phyloP scores from a whole-genome alignment of 1,140 invertebrate species.

The Danaus melanippus region DNA sequence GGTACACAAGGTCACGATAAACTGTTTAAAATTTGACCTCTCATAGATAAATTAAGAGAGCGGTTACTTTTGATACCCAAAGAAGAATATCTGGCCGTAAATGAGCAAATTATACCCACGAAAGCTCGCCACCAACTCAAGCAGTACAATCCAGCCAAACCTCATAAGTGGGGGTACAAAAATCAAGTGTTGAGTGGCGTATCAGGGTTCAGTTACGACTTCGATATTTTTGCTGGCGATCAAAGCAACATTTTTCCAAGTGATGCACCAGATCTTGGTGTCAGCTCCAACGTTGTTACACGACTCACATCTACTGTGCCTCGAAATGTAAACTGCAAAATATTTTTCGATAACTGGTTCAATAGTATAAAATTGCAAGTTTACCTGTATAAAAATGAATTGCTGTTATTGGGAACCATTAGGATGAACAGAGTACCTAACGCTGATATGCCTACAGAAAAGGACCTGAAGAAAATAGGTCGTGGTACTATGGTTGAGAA shows the following conservation, averaged over 20 bases:
- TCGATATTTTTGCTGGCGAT: conserved; percentile 37
- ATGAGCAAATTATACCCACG: conserved; percentile 27
- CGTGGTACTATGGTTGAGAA: background rate
- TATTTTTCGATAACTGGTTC: conserved; percentile 56
- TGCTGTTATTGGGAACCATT: conserved; percentile 50
- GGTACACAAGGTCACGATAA: conserved; percentile 9
- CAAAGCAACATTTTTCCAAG: conserved; percentile 26
- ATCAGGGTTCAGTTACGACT: conserved; percentile 27
- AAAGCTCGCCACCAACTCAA: too few relatives aligned
- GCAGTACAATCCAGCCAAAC: background rate
- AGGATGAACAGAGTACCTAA: conserved; percentile 41
- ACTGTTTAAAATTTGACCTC: conserved; percentile 28
- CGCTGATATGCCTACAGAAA: conserved; percentile 24
- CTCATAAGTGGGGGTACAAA: conserved; percentile 22
- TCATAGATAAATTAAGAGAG: conserved; percentile 25
- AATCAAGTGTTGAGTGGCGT: conserved; percentile 37
- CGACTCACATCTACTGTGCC: conserved; percentile 28
- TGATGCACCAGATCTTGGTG: conserved; percentile 24
- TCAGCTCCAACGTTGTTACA: conserved; percentile 37
- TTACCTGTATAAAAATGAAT: conserved; percentile 36
- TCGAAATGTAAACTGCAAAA: conserved; percentile 38
- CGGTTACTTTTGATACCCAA: conserved; percentile 27
- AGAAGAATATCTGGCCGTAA: conserved; percentile 40
- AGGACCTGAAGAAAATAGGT: background rate
- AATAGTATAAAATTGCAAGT: conserved; percentile 32